Conservation (phyloP, 1,140 invertebrate species). For the Hormaphis cornu region DNA sequence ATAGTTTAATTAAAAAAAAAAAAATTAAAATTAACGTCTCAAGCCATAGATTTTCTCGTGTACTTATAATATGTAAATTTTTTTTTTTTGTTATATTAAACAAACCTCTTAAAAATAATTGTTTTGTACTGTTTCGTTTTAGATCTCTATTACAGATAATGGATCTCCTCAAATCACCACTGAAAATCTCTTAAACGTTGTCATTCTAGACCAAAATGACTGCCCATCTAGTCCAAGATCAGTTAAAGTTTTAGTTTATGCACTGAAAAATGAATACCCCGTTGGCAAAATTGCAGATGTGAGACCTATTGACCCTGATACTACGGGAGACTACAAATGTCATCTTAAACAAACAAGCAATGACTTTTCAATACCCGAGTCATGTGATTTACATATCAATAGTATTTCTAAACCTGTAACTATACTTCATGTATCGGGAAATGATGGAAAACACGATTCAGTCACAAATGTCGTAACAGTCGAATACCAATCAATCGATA, state of each 20-base stretch:
- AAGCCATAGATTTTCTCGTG: no score
- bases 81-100: not conserved
- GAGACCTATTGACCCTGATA: constrained; percentile 81
- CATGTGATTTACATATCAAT: constrained; percentile 67
- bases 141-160: constrained; percentile 79
- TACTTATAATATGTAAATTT: no score
- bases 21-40: no score
- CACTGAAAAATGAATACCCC: constrained; percentile 60
- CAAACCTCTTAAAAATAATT: not conserved
- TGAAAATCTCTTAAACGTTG: constrained; percentile 63
- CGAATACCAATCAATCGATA: constrained; percentile 69
- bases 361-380: constrained; percentile 46
- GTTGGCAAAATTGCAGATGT: constrained; percentile 78
- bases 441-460: constrained; percentile 77
- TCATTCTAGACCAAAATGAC: constrained; percentile 82
- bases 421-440: constrained; percentile 69
- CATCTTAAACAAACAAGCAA: constrained; percentile 52
- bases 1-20: no score
- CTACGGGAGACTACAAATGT: constrained; percentile 77
- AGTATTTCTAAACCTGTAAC: constrained; percentile 55
- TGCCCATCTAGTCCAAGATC: constrained; percentile 75
- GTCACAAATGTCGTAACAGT: constrained; percentile 75
- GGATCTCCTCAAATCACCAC: constrained; percentile 73
- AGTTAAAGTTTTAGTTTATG: constrained; percentile 68
- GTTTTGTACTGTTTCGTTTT: not conserved